Conservation (phyloP, 2,888 invertebrate genomes). For the Eutolmus rufibarbis region DNA sequence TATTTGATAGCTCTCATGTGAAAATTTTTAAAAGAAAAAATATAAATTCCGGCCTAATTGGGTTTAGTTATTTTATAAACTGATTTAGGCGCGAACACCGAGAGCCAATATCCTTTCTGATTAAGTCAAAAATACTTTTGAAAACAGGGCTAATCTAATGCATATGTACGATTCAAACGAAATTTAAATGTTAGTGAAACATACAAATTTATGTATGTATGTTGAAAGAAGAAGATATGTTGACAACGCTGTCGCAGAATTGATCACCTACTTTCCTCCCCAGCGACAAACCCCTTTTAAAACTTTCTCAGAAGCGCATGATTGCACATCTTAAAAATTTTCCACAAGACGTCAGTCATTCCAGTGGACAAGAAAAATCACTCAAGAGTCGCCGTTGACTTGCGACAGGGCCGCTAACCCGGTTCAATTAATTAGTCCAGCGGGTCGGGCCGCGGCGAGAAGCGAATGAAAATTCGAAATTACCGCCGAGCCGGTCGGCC, state of each 20-base stretch:
- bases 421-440: neutral
- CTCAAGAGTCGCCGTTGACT: neutral
- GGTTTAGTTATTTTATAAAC: no score
- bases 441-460: neutral
- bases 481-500: neutral
- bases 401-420: neutral
- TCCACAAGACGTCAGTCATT: neutral
- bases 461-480: constrained; percentile 5
- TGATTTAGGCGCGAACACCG: no score
- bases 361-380: neutral
- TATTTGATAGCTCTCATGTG: no score
- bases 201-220: no score
- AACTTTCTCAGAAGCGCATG: neutral
- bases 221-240: no score
- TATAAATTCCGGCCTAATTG: no score
- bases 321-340: neutral
- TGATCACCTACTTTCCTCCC: neutral
- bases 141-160: no score
- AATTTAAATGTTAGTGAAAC: no score
- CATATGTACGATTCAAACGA: no score
- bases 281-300: neutral
- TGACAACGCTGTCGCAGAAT: neutral
- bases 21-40: no score
- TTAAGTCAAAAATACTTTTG: no score
- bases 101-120: no score